These are phyloP conservation scores for Pyrgus malvae DNA, from an alignment of 2,888 invertebrate species.

Conservation along the genomic window DNA sequence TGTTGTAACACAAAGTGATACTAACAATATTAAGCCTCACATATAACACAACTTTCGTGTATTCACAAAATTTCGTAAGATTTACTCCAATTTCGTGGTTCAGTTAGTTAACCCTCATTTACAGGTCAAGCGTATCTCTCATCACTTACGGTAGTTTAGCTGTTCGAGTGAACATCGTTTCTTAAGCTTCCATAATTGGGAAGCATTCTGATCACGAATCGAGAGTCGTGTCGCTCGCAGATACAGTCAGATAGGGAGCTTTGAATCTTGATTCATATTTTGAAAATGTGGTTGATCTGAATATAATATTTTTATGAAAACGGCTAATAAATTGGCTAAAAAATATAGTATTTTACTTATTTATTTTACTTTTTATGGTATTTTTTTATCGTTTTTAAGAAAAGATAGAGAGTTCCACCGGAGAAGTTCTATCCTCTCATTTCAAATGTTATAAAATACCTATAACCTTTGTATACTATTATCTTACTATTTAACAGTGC, in stretches of 20 bases:
- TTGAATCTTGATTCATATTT: conserved; percentile 61
- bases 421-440: no score
- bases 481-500: no score
- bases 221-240: conserved; percentile 65
- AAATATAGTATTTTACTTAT: no score
- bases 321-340: conserved; percentile 1
- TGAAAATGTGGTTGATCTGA: conserved; percentile 47
- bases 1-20: no score
- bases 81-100: conserved; percentile 7
- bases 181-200: conserved; percentile 57
- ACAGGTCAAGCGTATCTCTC: conserved; percentile 22
- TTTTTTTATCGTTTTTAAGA: no score
- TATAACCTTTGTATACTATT: no score
- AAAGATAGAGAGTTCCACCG: no score
- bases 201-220: conserved; percentile 70
- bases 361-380: no score
- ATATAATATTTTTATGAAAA: conserved; percentile 29
- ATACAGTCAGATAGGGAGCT: conserved; percentile 63
- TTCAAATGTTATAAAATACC: no score
- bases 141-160: conserved; percentile 31
- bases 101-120: conserved; percentile 21
- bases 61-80: background rate
- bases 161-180: conserved; percentile 40
- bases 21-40: no score
- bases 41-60: no score